Evolutionary conservation across 2,797 vertebrate species (phyloP), one percentile per base, ranked within the genome.

Genomic region (Pelochelys cantorii): DNA sequence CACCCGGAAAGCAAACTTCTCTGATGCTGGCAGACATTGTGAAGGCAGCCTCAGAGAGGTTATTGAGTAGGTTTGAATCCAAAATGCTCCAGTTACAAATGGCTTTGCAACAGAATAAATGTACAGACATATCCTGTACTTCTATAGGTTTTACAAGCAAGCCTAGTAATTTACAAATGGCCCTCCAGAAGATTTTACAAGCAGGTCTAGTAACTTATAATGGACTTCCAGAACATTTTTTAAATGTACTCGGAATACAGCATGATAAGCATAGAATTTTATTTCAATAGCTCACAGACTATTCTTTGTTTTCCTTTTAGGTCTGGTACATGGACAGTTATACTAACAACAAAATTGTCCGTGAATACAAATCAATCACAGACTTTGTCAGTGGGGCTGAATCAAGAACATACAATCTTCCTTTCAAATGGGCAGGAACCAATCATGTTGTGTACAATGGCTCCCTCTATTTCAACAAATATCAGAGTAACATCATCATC

Each of bases 311-410:
- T 83, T 86, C 95, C 94, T 92, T 95, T 81, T 94, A 99, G 99
- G 98, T 99, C 80, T 99, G 99, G 99, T 99, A 99, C 87, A 99
- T 99, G 99, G 99, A 99, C 95, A 99, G 99, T 90, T 99, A 99
- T 93, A 99, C 99, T 86, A 99, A 99, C 98, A 99, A 99, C 97
- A 99, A 99, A 97, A 99, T 99, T 42, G 99, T 99, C 42, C 99
- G 99, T 2, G 99, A 99, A 93, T 99, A 98, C 97, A 99, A 99
- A 96, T 99, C 98, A 1, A 98, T 99, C 57, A 98, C 98, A 12
- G 99, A 99, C 97, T 99, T 99, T 89, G 98, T 99, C 85, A 98
- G 98, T 0, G 99, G 99, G 48, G 98, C 98, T 27, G 99, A 99
- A 89, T 99, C 99, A 80, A 98, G 99, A 97, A 99, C 99, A 96